A percentile compares a stretch with the other conserved stretches of the same genome.
Conservation (phyloP, 37 sponge, comb jelly and placozoan genomes). For the Agelas oroides region DNA sequence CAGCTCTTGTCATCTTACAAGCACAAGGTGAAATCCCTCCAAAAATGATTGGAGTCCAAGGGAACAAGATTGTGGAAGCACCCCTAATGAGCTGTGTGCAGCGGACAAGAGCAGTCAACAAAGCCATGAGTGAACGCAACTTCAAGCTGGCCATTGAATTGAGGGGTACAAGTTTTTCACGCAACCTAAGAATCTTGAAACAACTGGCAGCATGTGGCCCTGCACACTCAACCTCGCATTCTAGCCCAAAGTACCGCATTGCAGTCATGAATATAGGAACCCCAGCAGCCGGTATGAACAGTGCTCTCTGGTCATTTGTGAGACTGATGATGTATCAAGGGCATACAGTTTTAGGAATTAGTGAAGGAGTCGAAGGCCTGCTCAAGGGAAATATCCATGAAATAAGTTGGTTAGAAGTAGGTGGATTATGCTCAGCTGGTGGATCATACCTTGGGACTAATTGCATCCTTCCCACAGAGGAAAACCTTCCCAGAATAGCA, state of each 20-base stretch:
- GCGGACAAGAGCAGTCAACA: slow-evolving; percentile 59
- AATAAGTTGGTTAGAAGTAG: slow-evolving; percentile 52
- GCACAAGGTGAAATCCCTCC: slow-evolving; percentile 67
- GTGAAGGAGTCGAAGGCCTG: slow-evolving; percentile 86
- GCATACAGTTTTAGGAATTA: slow-evolving; percentile 72
- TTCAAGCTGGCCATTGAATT: slow-evolving; percentile 47
- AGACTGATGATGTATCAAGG: slow-evolving; percentile 74
- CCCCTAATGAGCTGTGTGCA: slow-evolving; percentile 82
- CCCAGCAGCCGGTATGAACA: slow-evolving; percentile 91
- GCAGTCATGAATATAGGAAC: slow-evolving; percentile 79
- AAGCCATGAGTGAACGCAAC: slow-evolving; percentile 50
- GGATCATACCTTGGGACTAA: slow-evolving; percentile 81
- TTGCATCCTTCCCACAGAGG: slow-evolving; percentile 36
- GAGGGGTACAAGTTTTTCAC: slow-evolving; percentile 59
- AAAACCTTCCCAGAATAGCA: slow-evolving; percentile 61
- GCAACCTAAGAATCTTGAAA: slow-evolving; percentile 44
- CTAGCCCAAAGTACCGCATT: slow-evolving; percentile 19
- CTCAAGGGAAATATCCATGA: slow-evolving; percentile 22
- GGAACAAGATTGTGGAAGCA: slow-evolving; percentile 66
- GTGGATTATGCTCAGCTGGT: slow-evolving; percentile 57
- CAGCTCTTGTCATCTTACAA: slow-evolving; percentile 59
- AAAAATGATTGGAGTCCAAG: slow-evolving; percentile 70
- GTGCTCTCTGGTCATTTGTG: slow-evolving; percentile 68
- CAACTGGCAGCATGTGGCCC: slow-evolving; percentile 21
- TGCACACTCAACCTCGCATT: too few relatives aligned